These are phyloP conservation scores for Phrynocephalus forsythii DNA, from an alignment of 2,797 vertebrate species.

Conservation along the genomic window DNA sequence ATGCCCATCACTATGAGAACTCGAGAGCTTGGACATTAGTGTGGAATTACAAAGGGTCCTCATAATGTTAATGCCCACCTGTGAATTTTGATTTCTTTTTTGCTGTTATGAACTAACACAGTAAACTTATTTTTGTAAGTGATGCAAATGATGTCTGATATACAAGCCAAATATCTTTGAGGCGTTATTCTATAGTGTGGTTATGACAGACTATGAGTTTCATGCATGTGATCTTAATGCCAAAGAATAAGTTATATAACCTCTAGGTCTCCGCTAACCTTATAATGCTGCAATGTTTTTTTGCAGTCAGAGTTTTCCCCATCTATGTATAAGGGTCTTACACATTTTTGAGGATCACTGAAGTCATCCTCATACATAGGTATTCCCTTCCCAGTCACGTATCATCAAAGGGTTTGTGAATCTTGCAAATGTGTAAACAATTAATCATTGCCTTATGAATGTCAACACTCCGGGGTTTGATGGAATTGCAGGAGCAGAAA, in stretches of 20 bases:
- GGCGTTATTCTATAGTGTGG: no score
- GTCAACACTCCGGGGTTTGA: not conserved
- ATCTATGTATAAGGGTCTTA: not conserved
- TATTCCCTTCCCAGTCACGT: not conserved
- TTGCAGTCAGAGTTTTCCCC: not conserved
- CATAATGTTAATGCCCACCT: no score
- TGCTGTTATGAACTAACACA: no score
- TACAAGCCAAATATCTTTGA: no score
- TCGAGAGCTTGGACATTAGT: no score
- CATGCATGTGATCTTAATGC: not conserved
- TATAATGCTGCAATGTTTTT: not conserved
- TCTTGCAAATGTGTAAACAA: not conserved
- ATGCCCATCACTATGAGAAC: no score
- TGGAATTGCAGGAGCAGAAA: not conserved
- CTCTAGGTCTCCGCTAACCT: not conserved
- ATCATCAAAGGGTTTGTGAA: not conserved
- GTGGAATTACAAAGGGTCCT: no score
- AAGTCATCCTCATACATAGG: not conserved
- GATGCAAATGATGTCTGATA: no score
- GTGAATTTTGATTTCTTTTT: no score
- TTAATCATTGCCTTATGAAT: not conserved
- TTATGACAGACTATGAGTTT: not conserved
- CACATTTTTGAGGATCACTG: not conserved
- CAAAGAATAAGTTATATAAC: not conserved
- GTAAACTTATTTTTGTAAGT: no score